These are phyloP conservation scores for Nanorana parkeri DNA, from an alignment of 2,113 vertebrate genomes.

Conservation along the genomic window DNA sequence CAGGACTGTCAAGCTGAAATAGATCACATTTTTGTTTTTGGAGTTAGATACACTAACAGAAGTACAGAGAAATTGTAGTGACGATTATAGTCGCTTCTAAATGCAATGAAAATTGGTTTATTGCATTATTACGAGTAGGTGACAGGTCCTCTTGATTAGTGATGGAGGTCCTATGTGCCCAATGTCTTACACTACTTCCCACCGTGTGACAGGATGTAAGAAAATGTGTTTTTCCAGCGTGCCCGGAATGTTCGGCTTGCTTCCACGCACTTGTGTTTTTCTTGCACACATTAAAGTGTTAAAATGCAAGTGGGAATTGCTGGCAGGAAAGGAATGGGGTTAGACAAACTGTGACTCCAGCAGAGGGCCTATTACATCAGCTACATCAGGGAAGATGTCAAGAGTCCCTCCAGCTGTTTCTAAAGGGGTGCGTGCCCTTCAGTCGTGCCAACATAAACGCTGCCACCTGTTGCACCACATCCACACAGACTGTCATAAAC, in stretches of 20 bases:
- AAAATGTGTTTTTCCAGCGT: neutral
- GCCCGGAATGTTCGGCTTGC: neutral
- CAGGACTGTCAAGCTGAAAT: too few relatives aligned
- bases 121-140: too few relatives aligned
- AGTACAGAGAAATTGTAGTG: too few relatives aligned
- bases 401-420: conserved; percentile 37
- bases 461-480: too few relatives aligned
- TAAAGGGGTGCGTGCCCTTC: neutral
- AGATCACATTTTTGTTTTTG: too few relatives aligned
- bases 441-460: neutral
- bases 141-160: too few relatives aligned
- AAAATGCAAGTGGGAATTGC: conserved; percentile 4
- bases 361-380: conserved; percentile 5
- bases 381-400: conserved; percentile 5
- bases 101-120: too few relatives aligned
- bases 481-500: too few relatives aligned
- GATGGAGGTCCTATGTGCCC: neutral
- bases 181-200: neutral
- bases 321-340: conserved; percentile 20
- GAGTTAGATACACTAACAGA: too few relatives aligned
- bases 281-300: neutral
- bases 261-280: neutral
- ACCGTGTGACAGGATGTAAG: neutral
- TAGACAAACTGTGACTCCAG: conserved; percentile 42
- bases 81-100: too few relatives aligned